Conservation (phyloP, 35 echinoderm and acorn worm genomes). For the Eucidaris tribuloides region DNA sequence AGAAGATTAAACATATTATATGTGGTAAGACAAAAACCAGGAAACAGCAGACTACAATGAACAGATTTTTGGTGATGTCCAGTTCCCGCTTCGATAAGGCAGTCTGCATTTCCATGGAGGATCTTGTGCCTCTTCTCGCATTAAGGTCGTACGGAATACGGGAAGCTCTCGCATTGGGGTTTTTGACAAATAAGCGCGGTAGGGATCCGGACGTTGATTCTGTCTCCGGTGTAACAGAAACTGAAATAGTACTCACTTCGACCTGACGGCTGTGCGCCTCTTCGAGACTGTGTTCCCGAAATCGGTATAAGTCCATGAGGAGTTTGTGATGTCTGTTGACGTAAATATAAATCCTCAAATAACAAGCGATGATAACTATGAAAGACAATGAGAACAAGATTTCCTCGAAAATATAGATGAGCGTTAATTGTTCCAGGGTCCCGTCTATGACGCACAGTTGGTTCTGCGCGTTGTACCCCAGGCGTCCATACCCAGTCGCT, state of each 20-base stretch:
- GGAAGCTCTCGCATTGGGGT: no score
- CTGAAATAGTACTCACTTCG: no score
- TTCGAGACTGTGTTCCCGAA: neutral
- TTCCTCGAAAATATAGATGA: conserved; percentile 14
- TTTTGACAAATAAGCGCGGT: no score
- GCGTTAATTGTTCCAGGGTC: neutral
- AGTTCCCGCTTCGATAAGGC: neutral
- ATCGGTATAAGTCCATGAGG: neutral
- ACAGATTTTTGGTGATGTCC: conserved; percentile 25
- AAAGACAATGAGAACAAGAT: conserved; percentile 5
- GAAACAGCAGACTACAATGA: conserved; percentile 12
- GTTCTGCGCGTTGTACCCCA: conserved; percentile 13
- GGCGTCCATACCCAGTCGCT: neutral
- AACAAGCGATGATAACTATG: neutral
- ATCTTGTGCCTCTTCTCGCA: neutral
- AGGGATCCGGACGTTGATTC: neutral
- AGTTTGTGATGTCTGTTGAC: neutral
- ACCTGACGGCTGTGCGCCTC: neutral
- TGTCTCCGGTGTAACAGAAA: neutral
- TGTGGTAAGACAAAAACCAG: neutral
- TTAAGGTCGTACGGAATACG: no score
- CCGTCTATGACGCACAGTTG: conserved; percentile 11
- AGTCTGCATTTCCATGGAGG: neutral
- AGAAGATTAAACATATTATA: neutral
- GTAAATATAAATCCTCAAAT: neutral